These are phyloP conservation scores for Anoplopoma fimbria DNA, from an alignment of 2,113 vertebrate species.

Conservation along the genomic window DNA sequence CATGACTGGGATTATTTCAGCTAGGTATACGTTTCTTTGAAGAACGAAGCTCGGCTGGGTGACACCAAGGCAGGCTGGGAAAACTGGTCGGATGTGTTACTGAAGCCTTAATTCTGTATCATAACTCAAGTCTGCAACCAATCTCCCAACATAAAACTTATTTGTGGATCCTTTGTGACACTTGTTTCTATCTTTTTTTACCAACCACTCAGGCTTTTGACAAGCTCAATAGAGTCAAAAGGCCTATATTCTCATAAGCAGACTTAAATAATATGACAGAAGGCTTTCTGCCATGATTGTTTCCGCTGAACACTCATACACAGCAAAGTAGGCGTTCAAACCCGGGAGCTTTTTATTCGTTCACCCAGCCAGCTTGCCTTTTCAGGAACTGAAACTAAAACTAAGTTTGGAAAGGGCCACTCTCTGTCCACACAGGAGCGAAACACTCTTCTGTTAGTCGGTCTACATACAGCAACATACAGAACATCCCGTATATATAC, in stretches of 20 bases:
- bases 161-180: slow-evolving; percentile 40
- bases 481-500: slow-evolving; percentile 74
- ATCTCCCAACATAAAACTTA: slow-evolving; percentile 27
- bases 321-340: slow-evolving; percentile 21
- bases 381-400: slow-evolving; percentile 25
- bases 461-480: slow-evolving; percentile 72
- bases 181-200: slow-evolving; percentile 50
- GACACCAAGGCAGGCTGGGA: slow-evolving; percentile 23
- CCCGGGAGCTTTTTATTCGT: neutral
- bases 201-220: slow-evolving; percentile 39
- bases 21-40: slow-evolving; percentile 37
- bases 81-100: slow-evolving; percentile 13
- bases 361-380: slow-evolving; percentile 13
- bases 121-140: slow-evolving; percentile 25
- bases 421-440: slow-evolving; percentile 30
- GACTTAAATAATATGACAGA: slow-evolving; percentile 29
- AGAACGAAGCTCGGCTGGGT: slow-evolving; percentile 29
- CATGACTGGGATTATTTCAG: slow-evolving; percentile 66
- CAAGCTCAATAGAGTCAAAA: slow-evolving; percentile 5
- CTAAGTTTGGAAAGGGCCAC: slow-evolving; percentile 19
- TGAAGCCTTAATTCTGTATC: slow-evolving; percentile 21
- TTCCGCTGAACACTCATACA: slow-evolving; percentile 29
- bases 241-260: slow-evolving; percentile 15
- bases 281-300: slow-evolving; percentile 45
- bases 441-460: slow-evolving; percentile 56